Conservation (phyloP, 2,113 vertebrate species). For the Stercorarius parasiticus region DNA sequence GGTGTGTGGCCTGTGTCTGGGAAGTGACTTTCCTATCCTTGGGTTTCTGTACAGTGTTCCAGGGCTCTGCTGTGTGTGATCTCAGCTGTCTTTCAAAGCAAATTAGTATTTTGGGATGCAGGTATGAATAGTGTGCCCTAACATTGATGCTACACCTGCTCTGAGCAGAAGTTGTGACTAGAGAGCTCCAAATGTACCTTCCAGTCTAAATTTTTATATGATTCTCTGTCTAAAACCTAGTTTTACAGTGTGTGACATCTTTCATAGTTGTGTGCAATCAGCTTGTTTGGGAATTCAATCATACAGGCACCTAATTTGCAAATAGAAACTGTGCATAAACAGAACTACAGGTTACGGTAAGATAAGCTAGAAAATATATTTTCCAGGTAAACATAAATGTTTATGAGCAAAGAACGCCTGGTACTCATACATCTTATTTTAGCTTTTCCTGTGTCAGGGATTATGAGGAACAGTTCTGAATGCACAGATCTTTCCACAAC, state of each 20-base stretch:
- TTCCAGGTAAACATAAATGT: background rate
- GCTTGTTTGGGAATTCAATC: background rate
- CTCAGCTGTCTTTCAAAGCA: background rate
- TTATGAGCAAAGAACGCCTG: background rate
- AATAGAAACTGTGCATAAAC: background rate
- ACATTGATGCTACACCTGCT: background rate
- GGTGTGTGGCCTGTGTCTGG: constrained; percentile 72
- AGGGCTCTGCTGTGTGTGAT: background rate
- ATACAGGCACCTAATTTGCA: background rate
- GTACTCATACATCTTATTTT: background rate
- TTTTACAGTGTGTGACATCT: background rate
- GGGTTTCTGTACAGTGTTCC: background rate
- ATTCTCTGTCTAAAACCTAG: background rate
- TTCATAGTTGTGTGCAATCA: background rate
- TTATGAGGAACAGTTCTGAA: background rate
- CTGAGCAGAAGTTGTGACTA: background rate
- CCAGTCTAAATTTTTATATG: background rate
- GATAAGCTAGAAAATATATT: constrained; percentile 8
- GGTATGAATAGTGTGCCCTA: background rate
- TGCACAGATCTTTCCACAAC: background rate
- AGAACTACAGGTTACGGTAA: background rate
- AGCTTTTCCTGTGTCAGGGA: background rate
- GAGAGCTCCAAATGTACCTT: background rate
- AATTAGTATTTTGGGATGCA: background rate
- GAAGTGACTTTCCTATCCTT: background rate